phyloP scores from a whole-genome alignment of 1,140 invertebrate species.

The Tetramorium simillimum region DNA sequence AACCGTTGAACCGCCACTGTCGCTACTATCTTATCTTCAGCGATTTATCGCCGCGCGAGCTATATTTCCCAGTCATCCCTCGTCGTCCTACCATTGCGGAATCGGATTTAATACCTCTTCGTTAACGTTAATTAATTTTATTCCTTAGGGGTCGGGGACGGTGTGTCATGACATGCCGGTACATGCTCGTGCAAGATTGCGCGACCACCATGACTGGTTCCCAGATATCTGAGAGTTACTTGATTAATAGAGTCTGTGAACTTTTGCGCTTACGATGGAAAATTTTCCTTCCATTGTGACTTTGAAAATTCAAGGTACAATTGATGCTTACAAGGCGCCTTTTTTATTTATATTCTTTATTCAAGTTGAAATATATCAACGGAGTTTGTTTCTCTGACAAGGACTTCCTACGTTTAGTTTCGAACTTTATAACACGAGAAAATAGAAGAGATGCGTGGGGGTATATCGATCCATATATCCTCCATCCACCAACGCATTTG shows the following conservation, averaged over 20 bases:
- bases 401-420: neutral
- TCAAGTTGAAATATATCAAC: neutral
- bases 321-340: neutral
- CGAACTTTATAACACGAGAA: neutral
- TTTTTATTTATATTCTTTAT: neutral
- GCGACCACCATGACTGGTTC: neutral
- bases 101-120: conserved; percentile 9
- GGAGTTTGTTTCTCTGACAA: neutral
- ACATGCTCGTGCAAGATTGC: neutral
- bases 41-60: conserved; percentile 4
- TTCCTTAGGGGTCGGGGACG: neutral
- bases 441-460: neutral
- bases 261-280: neutral
- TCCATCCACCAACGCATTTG: neutral
- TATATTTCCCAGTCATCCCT: conserved; percentile 6
- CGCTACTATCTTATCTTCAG: conserved; percentile 15
- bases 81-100: neutral
- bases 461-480: too few relatives aligned
- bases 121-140: conserved; percentile 48
- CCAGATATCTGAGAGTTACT: neutral
- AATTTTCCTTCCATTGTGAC: neutral
- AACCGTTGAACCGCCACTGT: neutral
- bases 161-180: neutral
- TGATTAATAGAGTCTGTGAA: conserved; percentile 16
- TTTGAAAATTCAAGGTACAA: neutral